A percentile compares a stretch with the other conserved stretches of the same genome.
These are phyloP conservation scores for Drosophila hamatofila DNA, from an alignment of 2,888 invertebrate genomes.

Conservation along the genomic window DNA sequence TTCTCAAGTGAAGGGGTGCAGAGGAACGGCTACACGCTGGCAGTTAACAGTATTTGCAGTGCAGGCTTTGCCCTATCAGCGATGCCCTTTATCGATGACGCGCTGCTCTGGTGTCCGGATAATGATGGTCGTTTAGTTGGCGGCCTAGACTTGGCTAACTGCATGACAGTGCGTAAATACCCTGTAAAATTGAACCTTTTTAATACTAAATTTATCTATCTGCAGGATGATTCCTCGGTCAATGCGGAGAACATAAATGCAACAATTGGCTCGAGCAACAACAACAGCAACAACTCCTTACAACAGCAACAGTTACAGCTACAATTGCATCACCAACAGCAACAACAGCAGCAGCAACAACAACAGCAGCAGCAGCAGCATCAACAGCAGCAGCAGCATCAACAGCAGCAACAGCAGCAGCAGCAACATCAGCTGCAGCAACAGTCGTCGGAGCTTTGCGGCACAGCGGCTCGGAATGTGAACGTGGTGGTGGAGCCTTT, in stretches of 20 bases:
- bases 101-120: conserved; percentile 96
- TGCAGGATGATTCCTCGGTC: conserved; percentile 71
- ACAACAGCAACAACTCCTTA: conserved; percentile 19
- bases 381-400: conserved; percentile 18
- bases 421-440: conserved; percentile 23
- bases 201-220: neutral
- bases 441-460: conserved; percentile 49
- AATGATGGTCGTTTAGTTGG: conserved; percentile 96
- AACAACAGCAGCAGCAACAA: neutral
- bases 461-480: conserved; percentile 75
- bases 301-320: conserved; percentile 33
- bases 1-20: conserved; percentile 60
- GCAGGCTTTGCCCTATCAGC: conserved; percentile 87
- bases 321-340: conserved; percentile 4
- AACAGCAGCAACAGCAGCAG: conserved; percentile 24
- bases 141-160: conserved; percentile 91
- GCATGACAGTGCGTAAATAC: conserved; percentile 89
- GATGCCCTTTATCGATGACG: conserved; percentile 98
- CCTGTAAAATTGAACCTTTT: neutral
- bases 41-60: conserved; percentile 85
- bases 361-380: conserved; percentile 30
- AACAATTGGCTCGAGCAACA: conserved; percentile 50
- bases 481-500: conserved; percentile 84
- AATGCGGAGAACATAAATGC: conserved; percentile 70
- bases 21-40: conserved; percentile 83